phyloP scores from a whole-genome alignment of 2,113 vertebrate species.

The Malurus alboscapulatus region DNA sequence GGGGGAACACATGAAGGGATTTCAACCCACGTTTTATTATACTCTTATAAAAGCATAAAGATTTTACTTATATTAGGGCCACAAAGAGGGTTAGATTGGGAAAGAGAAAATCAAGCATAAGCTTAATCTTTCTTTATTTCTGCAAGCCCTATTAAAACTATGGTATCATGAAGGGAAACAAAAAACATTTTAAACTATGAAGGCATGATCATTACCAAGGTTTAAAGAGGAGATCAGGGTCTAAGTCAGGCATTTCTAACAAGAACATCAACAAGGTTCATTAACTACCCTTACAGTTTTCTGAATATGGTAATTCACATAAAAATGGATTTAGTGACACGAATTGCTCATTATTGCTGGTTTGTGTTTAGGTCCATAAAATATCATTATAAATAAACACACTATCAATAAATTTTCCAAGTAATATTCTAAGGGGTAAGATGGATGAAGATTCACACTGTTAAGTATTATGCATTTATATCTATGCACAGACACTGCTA shows the following conservation, averaged over 20 bases:
- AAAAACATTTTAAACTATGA: constrained; percentile 54
- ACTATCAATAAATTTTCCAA: constrained; percentile 61
- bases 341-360: constrained; percentile 65
- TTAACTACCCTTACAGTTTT: constrained; percentile 71
- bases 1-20: rapidly evolving
- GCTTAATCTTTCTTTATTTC: constrained; percentile 21
- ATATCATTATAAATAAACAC: constrained; percentile 71
- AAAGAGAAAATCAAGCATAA: constrained; percentile 12
- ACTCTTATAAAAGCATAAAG: background rate
- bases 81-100: background rate
- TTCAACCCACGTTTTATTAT: background rate
- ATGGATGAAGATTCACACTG: constrained; percentile 53
- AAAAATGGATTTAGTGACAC: constrained; percentile 72
- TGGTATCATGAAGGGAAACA: constrained; percentile 41
- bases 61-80: background rate
- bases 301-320: constrained; percentile 70
- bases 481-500: background rate
- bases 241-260: constrained; percentile 69
- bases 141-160: constrained; percentile 57
- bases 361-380: constrained; percentile 72
- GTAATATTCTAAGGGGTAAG: constrained; percentile 40
- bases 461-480: constrained; percentile 25
- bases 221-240: constrained; percentile 53
- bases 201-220: constrained; percentile 41
- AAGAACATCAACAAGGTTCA: constrained; percentile 68